Evolutionary conservation across 2,113 vertebrate species (phyloP).

Genomic region (Pseudopipra pipra): DNA sequence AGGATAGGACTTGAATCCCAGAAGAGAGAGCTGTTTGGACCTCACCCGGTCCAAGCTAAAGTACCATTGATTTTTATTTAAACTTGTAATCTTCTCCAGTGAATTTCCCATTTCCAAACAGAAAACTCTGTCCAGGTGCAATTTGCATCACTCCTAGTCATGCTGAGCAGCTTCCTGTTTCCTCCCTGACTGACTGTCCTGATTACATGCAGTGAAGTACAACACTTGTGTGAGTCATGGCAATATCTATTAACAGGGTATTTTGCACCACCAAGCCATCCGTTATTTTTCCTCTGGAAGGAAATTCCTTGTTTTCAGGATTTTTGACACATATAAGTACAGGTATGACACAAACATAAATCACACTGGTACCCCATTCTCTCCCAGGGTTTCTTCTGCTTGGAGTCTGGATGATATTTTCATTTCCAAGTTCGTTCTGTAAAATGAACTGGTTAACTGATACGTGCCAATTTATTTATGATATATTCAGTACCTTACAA

Average conservation of each 20-base stretch:
- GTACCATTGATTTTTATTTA: neutral
- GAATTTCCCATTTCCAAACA: neutral
- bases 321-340: neutral
- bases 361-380: neutral
- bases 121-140: neutral
- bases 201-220: neutral
- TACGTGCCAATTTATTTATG: neutral
- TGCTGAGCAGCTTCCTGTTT: neutral
- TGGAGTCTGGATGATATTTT: neutral
- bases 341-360: neutral
- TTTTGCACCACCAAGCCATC: neutral
- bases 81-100: neutral
- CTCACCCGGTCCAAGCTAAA: neutral
- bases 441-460: constrained; percentile 18
- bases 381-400: neutral
- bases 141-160: neutral
- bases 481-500: neutral
- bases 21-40: neutral
- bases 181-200: neutral
- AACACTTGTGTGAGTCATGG: neutral
- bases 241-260: neutral
- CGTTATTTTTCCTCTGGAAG: neutral
- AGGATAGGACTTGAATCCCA: neutral
- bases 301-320: neutral
- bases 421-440: neutral